Percentiles rank a stretch among this genome's conserved stretches.
Evolutionary conservation across 2,888 invertebrate genomes (phyloP).

Genomic region (Microplitis manilae): DNA sequence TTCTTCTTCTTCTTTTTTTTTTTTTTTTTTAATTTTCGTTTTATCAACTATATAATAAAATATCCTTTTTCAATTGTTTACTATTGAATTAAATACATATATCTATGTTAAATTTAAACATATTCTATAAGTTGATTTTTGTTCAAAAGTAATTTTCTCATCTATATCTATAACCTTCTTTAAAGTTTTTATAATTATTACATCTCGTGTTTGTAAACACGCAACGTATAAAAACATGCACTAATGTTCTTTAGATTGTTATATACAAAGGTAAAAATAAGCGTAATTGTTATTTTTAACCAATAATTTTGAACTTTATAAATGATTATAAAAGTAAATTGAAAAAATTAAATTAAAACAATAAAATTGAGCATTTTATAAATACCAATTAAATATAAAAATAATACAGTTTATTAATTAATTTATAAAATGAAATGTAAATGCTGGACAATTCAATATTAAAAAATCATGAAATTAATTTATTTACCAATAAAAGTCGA

Average conservation of each 20-base stretch:
- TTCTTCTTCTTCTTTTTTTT: not conserved
- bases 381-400: not conserved
- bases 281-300: not conserved
- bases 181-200: not conserved
- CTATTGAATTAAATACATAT: too few species aligned
- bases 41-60: not conserved
- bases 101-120: too few species aligned
- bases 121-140: not conserved
- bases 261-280: not conserved
- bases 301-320: not conserved
- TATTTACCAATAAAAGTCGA: not conserved
- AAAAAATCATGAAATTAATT: not conserved
- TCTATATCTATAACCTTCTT: not conserved
- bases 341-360: too few species aligned
- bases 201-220: constrained; percentile 8
- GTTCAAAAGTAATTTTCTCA: constrained; percentile 3
- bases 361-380: not conserved
- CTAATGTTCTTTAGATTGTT: not conserved
- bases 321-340: not conserved
- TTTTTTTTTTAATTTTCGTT: not conserved
- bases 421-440: too few species aligned
- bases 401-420: not conserved
- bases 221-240: constrained; percentile 2
- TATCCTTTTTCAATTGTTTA: not conserved
- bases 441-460: not conserved